A percentile compares a stretch with the other conserved stretches of the same genome.
Conservation (phyloP, 2,113 vertebrate genomes). For the Mirza zaza region DNA sequence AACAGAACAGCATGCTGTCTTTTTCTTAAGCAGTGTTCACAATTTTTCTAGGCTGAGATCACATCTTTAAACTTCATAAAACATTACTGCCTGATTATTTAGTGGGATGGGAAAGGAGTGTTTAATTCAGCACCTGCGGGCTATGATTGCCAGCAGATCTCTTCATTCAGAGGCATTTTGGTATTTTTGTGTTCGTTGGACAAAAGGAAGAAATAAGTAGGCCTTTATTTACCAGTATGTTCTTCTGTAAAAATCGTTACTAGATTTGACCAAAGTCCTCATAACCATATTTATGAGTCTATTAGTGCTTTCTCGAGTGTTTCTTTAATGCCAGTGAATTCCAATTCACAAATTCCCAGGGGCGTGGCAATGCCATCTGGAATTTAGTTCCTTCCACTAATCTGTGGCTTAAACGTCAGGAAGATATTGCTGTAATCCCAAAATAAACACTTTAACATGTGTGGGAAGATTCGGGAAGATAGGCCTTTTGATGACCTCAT, state of each 20-base stretch:
- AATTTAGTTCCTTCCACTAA: constrained; percentile 45
- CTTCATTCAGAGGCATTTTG: not conserved
- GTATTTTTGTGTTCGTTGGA: not conserved
- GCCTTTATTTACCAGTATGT: constrained; percentile 2
- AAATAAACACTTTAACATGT: constrained; percentile 33
- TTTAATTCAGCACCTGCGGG: not conserved
- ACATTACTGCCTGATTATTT: not conserved
- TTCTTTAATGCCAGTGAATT: constrained; percentile 11
- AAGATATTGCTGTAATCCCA: not conserved
- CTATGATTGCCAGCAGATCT: not conserved
- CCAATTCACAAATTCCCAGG: not conserved
- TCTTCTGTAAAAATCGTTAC: constrained; percentile 39
- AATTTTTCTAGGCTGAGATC: not conserved
- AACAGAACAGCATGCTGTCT: not conserved
- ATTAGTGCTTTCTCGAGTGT: not conserved
- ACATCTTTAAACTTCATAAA: constrained; percentile 14
- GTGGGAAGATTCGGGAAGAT: constrained; percentile 1
- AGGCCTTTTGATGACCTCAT: not conserved
- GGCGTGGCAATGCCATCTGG: not conserved
- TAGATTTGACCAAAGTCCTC: constrained; percentile 27
- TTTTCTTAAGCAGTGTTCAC: not conserved
- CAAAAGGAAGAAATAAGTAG: constrained; percentile 32
- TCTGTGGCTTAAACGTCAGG: constrained; percentile 18
- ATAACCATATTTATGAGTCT: not conserved
- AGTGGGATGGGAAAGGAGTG: not conserved